These are phyloP conservation scores for Dorcus parallelipipedus DNA, from an alignment of 2,888 invertebrate genomes.

Conservation along the genomic window DNA sequence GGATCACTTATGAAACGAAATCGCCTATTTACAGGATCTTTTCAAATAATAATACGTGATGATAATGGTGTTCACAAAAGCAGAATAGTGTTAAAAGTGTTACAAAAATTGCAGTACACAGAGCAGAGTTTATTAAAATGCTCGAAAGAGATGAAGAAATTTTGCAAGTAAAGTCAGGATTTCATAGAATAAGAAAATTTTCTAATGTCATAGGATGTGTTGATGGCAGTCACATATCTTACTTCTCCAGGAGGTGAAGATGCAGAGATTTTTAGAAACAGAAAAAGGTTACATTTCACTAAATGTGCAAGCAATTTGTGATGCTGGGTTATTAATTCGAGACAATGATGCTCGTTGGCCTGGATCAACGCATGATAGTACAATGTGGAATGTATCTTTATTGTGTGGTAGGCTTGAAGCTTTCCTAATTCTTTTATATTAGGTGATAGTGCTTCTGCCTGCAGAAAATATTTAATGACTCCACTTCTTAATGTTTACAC, in stretches of 20 bases:
- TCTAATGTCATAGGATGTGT: conserved; percentile 15
- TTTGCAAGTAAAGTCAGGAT: conserved; percentile 1
- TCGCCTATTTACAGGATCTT: background rate
- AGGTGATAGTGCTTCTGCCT: background rate
- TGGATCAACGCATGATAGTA: background rate
- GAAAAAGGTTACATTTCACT: conserved; percentile 25
- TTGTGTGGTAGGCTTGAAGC: conserved; percentile 1
- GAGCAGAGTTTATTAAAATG: background rate
- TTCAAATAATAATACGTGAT: background rate
- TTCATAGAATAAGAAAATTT: conserved; percentile 1
- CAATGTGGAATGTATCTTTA: background rate
- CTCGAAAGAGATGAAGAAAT: background rate
- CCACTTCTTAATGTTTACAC: background rate
- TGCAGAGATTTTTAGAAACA: conserved; percentile 24
- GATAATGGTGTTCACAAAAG: background rate
- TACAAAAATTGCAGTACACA: background rate
- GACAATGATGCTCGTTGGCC: background rate
- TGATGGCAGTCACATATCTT: conserved; percentile 26
- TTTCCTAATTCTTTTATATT: background rate
- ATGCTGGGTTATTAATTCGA: background rate
- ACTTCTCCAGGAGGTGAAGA: conserved; percentile 25
- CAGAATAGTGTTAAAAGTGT: background rate
- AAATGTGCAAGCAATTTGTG: conserved; percentile 5
- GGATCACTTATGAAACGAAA: no score
- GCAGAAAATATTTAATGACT: background rate